Evolutionary conservation across 2,113 vertebrate genomes (phyloP), one percentile per base, ranked within the genome.

Genomic region (Datnioides undecimradiatus): DNA sequence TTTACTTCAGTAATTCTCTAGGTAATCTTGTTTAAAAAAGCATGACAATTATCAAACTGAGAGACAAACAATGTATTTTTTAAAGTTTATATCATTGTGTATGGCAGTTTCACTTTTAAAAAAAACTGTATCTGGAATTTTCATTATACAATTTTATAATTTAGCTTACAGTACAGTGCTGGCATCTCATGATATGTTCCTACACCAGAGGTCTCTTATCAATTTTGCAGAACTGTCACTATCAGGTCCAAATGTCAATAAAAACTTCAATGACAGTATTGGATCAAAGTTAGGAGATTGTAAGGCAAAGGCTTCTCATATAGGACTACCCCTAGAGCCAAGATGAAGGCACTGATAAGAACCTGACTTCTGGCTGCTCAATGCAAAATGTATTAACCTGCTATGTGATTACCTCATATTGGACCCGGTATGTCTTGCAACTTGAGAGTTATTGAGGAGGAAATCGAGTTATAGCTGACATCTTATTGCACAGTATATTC

Each of bases 371-470:
- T 51, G 83, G 86, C 68, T 23, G 77, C 80, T 87, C 77, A 55
- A 88, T 92, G 91, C 84, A 90, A 90, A 93, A 92, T 91, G 90
- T 82, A 89, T 94, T 84, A 90, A 73, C 48, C 8, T 54, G 54
- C 48, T 77, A 73, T 59, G 55, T 80, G 59, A 38, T 68, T 82
- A 36, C 55, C 75, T 85, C 33, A 88, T 90, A 88, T 85, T 86
- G 83, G 72, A 16, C n/a, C 62, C 73, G 43, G 38, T 52, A 46
- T 84, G 76, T 88, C 65, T 72, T 83, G 66, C 45, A 62, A 79
- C 62, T 31, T 68, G 73, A 84, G 59, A 58, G 57, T 46, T 73
- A 76, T 67, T 68, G 67, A 52, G 51, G 14, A 71, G 52, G 43
- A 90, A 86, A 89, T 57, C 38, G 34, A 38, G 66, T 86, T 77